Evolutionary conservation across 2,113 vertebrate genomes (phyloP).

Genomic region (Conger conger): DNA sequence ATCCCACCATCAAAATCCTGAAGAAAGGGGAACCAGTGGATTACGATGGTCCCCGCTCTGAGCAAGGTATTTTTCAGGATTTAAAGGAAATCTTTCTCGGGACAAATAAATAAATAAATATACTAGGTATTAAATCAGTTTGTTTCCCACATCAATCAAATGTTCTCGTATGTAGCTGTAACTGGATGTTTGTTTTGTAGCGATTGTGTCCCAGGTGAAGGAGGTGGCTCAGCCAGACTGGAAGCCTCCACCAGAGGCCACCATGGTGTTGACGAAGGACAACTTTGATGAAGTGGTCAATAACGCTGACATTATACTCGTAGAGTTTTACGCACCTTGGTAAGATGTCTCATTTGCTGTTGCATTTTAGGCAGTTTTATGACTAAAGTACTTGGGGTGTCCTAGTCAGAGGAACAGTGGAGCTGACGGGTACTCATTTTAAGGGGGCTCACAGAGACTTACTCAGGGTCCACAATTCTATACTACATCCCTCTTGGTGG

Average conservation of each 20-base stretch:
- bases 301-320: conserved; percentile 89
- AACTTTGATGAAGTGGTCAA: conserved; percentile 88
- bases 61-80: conserved; percentile 70
- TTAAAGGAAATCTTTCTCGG: no score
- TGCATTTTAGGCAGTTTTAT: not conserved
- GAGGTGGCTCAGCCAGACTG: conserved; percentile 87
- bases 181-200: conserved; percentile 64
- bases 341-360: conserved; percentile 56
- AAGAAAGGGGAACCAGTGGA: conserved; percentile 90
- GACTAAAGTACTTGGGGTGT: not conserved
- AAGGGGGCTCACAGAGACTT: no score
- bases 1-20: conserved; percentile 94
- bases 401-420: no score
- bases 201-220: conserved; percentile 83
- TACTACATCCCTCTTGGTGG: no score
- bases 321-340: conserved; percentile 99
- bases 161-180: no score
- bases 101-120: not conserved
- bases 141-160: not conserved
- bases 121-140: not conserved
- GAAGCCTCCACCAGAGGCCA: conserved; percentile 91
- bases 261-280: conserved; percentile 85
- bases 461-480: no score
- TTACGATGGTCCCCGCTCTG: conserved; percentile 85
- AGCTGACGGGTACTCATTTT: no score